A percentile compares a stretch with the other conserved stretches of the same genome.
Conservation (phyloP, 2,797 vertebrate species). For the Chiroxiphia lanceolata region DNA sequence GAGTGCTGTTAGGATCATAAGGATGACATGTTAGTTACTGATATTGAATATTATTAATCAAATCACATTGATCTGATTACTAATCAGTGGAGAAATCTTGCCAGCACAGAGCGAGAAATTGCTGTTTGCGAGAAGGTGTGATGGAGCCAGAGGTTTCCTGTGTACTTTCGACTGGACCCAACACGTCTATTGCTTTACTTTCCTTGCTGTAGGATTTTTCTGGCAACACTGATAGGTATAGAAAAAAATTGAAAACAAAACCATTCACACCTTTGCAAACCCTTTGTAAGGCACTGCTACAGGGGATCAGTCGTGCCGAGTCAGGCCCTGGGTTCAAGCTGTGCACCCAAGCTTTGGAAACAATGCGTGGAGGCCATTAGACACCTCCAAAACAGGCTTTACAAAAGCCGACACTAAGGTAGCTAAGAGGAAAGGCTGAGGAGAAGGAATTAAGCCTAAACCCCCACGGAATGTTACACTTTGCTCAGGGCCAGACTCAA, state of each 20-base stretch:
- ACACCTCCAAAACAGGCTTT: neutral
- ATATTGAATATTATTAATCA: neutral
- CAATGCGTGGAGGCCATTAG: accelerated
- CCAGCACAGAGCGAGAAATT: neutral
- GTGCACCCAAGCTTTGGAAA: neutral
- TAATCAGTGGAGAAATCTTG: neutral
- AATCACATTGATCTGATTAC: neutral
- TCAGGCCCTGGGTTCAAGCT: neutral
- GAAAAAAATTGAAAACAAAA: neutral
- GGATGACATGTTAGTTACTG: neutral
- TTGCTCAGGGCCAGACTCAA: neutral
- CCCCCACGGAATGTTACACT: neutral
- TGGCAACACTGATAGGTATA: neutral
- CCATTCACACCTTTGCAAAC: neutral
- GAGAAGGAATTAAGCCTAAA: conserved; percentile 39
- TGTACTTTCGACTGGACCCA: neutral
- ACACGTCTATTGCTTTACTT: neutral
- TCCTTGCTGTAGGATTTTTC: neutral
- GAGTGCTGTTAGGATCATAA: neutral
- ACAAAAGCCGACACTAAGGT: neutral
- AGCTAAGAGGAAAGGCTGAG: neutral
- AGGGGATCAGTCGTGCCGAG: neutral
- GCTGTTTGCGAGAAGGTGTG: neutral
- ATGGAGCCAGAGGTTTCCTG: neutral
- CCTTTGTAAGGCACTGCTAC: neutral